Evolutionary conservation across 2,797 vertebrate genomes (phyloP), one percentile per base, ranked within the genome.

Genomic region (Loris lydekkerianus): DNA sequence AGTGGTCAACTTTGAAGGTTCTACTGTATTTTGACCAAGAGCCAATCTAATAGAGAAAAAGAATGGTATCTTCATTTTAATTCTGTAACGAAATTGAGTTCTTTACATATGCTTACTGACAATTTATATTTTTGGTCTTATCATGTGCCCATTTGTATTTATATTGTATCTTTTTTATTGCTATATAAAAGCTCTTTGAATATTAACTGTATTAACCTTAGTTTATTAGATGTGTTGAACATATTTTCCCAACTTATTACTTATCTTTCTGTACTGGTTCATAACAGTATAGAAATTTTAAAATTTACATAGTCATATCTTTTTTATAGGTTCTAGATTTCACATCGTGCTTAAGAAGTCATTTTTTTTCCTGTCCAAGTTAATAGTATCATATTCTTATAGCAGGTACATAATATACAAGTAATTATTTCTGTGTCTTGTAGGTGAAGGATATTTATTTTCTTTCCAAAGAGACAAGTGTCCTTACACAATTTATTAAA

Each of bases 351-450:
- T 81, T 67, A 25, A 85, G 34, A 84, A 58, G 80, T 34, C 80
- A 89, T 91, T 89, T 89, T 88, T 88, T 86, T 46, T 17, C 29
- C 43, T 77, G 53, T 23, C 34, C 65, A 78, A 70, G 8, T 72
- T 89, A 86, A 43, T 27, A 53, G 23, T 78, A 34, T 65, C 21
- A 21, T 65, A 43, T 60, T 67, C 34, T 86, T 27, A 73, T 31
- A 78, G 63, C 58, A 88, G 40, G 70, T 61, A 40, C 13, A 43
- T 60, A 60, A 60, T 72, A 63, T 15, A 70, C 4, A 29, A 29
- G 15, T 43, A 88, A 70, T 15, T 70, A 70, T 29, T 56, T 63
- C 40, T 15, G 7, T 40, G 13, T 77, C 27, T 70, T 84, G 5
- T 76, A 83, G 31, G 23, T 88, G 18, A 67, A 4, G 23, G 27